phyloP scores from a whole-genome alignment of 2,888 invertebrate genomes.

The Ochlodes sylvanus region DNA sequence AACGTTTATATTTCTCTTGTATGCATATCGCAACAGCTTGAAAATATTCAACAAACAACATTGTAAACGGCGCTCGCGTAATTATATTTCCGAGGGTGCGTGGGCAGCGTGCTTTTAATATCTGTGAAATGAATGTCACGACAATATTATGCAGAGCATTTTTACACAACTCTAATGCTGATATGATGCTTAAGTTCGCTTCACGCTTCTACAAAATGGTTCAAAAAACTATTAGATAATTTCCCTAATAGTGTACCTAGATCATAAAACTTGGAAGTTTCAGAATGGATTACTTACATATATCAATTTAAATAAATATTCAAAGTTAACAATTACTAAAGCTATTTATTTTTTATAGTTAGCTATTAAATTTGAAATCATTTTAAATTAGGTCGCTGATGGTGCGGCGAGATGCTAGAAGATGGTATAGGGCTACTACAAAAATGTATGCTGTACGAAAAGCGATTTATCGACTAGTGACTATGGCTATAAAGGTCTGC shows the following conservation, averaged over 20 bases:
- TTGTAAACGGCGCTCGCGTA: not conserved
- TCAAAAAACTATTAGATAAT: too few relatives aligned
- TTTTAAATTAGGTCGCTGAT: slow-evolving; percentile 35
- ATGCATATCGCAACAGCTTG: slow-evolving; percentile 39
- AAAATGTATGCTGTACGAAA: not conserved
- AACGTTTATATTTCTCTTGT: not conserved
- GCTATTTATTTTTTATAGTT: too few relatives aligned
- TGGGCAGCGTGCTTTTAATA: slow-evolving; percentile 26
- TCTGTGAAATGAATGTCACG: slow-evolving; percentile 1
- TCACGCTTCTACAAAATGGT: too few relatives aligned
- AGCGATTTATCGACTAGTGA: not conserved
- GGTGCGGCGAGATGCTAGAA: slow-evolving; percentile 22
- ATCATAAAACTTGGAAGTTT: too few relatives aligned
- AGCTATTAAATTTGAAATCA: too few relatives aligned
- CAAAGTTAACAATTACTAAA: too few relatives aligned
- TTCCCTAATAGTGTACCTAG: too few relatives aligned
- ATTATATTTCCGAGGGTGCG: slow-evolving; percentile 28
- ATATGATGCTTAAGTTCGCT: too few relatives aligned
- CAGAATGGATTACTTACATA: too few relatives aligned
- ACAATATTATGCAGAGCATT: not conserved
- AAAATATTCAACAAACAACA: slow-evolving; percentile 40
- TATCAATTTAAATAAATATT: too few relatives aligned
- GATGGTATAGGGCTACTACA: not conserved
- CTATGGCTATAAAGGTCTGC: too few relatives aligned
- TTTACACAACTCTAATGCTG: too few relatives aligned